Percentiles rank a stretch among this genome's conserved stretches.
phyloP scores from a whole-genome alignment of 1,140 invertebrate species.

The Aphelinus certus region DNA sequence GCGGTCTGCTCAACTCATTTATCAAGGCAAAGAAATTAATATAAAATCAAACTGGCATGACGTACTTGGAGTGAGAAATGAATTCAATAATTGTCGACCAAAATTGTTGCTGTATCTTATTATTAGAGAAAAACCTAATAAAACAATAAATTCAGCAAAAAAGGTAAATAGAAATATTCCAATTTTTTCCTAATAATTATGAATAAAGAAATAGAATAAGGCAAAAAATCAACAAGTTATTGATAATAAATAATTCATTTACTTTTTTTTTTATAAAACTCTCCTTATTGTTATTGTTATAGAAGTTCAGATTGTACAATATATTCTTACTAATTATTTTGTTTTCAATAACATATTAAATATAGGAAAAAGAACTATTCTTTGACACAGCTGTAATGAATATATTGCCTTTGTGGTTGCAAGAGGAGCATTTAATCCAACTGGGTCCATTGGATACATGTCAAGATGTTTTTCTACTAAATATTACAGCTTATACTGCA shows the following conservation, averaged over 20 bases:
- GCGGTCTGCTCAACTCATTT: conserved; percentile 63
- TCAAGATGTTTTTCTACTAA: conserved; percentile 57
- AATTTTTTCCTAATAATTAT: too few species aligned
- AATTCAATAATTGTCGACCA: conserved; percentile 62
- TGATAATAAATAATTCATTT: conserved; percentile 21
- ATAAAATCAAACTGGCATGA: conserved; percentile 62
- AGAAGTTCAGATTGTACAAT: neutral
- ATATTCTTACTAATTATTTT: neutral
- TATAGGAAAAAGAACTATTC: conserved; percentile 15
- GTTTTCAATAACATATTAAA: conserved; percentile 8
- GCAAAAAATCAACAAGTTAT: neutral
- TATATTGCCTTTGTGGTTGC: conserved; percentile 49
- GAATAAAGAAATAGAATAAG: too few species aligned
- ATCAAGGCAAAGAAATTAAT: conserved; percentile 44
- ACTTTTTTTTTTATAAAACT: neutral
- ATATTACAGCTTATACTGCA: conserved; percentile 50
- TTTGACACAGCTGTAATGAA: neutral
- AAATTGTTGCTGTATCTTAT: conserved; percentile 64
- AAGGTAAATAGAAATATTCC: conserved; percentile 33
- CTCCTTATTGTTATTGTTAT: neutral
- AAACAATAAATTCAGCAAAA: neutral
- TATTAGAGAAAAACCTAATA: conserved; percentile 56
- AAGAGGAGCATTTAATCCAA: conserved; percentile 60
- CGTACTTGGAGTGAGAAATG: conserved; percentile 61
- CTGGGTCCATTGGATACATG: conserved; percentile 55